Conservation (phyloP, 2,888 invertebrate genomes). For the Drosophila paranaensis region DNA sequence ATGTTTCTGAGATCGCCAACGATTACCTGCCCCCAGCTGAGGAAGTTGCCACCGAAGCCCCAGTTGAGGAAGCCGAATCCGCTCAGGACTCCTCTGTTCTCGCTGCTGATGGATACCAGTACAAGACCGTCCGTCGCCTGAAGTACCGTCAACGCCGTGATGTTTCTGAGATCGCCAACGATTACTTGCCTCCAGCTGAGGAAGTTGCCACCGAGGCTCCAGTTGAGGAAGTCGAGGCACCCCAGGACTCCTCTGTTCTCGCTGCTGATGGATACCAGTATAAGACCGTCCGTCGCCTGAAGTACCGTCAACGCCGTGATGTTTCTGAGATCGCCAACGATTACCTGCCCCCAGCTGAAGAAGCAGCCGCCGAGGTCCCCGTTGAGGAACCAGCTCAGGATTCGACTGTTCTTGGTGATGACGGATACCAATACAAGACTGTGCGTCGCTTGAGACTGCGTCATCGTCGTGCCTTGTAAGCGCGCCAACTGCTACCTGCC, state of each 20-base stretch:
- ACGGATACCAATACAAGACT: slow-evolving; percentile 70
- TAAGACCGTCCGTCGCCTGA: slow-evolving; percentile 66
- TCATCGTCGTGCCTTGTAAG: slow-evolving; percentile 73
- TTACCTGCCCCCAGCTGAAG: slow-evolving; percentile 46
- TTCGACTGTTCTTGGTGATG: slow-evolving; percentile 47
- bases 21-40: slow-evolving; percentile 68
- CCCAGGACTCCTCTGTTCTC: slow-evolving; percentile 49
- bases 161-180: slow-evolving; percentile 41
- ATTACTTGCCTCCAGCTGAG: slow-evolving; percentile 43
- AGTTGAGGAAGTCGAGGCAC: slow-evolving; percentile 28
- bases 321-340: slow-evolving; percentile 56
- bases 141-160: slow-evolving; percentile 41
- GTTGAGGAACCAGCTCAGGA: slow-evolving; percentile 43
- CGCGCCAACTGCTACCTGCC: slow-evolving; percentile 47
- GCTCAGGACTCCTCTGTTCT: slow-evolving; percentile 48
- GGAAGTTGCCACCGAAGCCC: slow-evolving; percentile 40
- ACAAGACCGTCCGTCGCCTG: slow-evolving; percentile 50
- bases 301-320: slow-evolving; percentile 66
- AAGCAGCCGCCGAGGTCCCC: slow-evolving; percentile 13
- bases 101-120: slow-evolving; percentile 56
- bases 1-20: slow-evolving; percentile 70
- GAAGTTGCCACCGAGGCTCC: slow-evolving; percentile 33
- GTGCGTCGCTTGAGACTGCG: slow-evolving; percentile 70
- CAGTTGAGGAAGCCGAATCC: slow-evolving; percentile 37
- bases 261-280: slow-evolving; percentile 68